Base-by-base conservation (phyloP, 2,797 vertebrate species). In the Bufotes viridis region DNA sequence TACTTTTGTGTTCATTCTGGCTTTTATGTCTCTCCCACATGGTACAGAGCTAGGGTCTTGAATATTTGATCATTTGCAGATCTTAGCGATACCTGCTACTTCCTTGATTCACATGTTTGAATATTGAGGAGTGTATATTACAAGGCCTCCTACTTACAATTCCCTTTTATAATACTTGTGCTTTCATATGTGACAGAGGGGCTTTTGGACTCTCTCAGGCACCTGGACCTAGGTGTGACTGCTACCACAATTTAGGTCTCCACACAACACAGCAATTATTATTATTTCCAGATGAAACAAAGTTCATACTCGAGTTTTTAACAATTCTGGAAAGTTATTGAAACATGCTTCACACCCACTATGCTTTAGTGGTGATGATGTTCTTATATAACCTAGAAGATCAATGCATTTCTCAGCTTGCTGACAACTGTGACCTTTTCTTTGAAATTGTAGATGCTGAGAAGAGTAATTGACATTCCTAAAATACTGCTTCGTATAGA, bases 361-460 rank as follows among this genome's bases (percentile, higher is more conserved):
- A 12, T 55, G 22, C 75, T 7, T 24, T 22, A 2, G 11, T 6
- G 7, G 51, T 6, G n/a, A 24, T n/a, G 22, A 55, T 78, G 22
- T 78, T 53, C n/a, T 55, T 53, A 78, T 12, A 76, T 76, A 76
- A 51, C 74, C 11, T 76, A 20, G 9, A n/a, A 75, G 75, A 78
- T 78, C 51, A 26, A 78, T 78, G 51, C 75, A 24, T 78, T 78
- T 55, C 75, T 53, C 51, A 55, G 75, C 75, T 78, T 53, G 51
- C 49, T 78, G 1, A 12, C 42, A n/a, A n/a, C 51, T 78, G 75
- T 78, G 51, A 55, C 75, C 22, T 78, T 78, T 78, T 78, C 42
- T 75, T 20, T 78, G n/a, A 55, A 55, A 78, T 22, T 15, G 11
- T n/a, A 24, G 4, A 24, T 20, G 29, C 20, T 78, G 49, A 5